Evolutionary conservation across 2,888 invertebrate genomes (phyloP).

Genomic region (Callimorpha dominula): DNA sequence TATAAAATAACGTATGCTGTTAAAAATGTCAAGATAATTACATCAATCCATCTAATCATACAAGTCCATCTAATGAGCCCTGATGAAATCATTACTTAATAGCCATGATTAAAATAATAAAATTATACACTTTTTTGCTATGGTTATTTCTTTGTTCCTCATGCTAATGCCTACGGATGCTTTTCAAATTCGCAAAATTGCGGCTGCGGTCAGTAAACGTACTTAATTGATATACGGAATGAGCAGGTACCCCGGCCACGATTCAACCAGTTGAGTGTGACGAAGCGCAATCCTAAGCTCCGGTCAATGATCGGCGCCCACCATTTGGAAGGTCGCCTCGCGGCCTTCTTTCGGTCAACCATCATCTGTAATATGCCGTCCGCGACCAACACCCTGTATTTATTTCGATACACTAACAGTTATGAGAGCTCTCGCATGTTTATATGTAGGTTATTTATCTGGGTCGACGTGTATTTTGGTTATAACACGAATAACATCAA

Average conservation of each 20-base stretch:
- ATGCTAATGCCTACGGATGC: slow-evolving; percentile 4
- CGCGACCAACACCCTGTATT: slow-evolving; percentile 78
- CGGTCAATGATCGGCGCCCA: slow-evolving; percentile 81
- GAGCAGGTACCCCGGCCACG: slow-evolving; percentile 54
- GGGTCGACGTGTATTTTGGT: slow-evolving; percentile 77
- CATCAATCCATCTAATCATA: neutral
- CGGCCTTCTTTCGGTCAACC: slow-evolving; percentile 83
- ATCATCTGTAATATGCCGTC: slow-evolving; percentile 70
- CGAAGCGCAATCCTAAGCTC: slow-evolving; percentile 60
- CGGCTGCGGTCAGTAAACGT: slow-evolving; percentile 61
- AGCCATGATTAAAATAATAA: neutral
- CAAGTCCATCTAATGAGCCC: neutral
- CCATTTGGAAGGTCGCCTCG: slow-evolving; percentile 83
- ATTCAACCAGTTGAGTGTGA: slow-evolving; percentile 62
- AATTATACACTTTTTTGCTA: neutral
- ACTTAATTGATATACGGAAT: slow-evolving; percentile 51
- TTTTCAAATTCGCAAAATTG: slow-evolving; percentile 52
- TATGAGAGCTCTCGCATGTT: slow-evolving; percentile 82
- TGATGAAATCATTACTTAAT: neutral
- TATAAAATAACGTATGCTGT: too few relatives aligned
- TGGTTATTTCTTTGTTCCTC: slow-evolving; percentile 8
- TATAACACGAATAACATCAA: slow-evolving; percentile 67
- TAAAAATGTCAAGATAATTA: neutral
- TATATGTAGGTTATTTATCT: slow-evolving; percentile 82
- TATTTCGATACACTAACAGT: slow-evolving; percentile 81